Conservation (phyloP, 53 echinoderm and acorn worm species). For the Glandiceps talaboti region DNA sequence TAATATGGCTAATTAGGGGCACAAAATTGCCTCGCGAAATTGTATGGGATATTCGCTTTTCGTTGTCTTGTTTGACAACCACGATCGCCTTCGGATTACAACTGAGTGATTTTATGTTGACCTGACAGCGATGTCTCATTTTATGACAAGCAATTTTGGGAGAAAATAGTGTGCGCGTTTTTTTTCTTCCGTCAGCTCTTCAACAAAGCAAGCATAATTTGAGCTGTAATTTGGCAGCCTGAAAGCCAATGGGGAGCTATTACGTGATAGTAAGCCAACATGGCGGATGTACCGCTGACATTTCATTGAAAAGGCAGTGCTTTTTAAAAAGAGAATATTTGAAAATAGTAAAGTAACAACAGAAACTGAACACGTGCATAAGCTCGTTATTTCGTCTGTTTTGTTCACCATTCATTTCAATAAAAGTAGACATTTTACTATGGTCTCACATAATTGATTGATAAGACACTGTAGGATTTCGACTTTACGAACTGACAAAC, state of each 20-base stretch:
- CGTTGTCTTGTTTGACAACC: not conserved
- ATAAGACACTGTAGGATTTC: too few relatives aligned
- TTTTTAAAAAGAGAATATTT: too few relatives aligned
- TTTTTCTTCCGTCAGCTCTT: not conserved
- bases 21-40: not conserved
- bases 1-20: not conserved
- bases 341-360: too few relatives aligned
- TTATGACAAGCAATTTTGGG: not conserved
- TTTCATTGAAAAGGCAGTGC: too few relatives aligned
- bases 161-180: not conserved
- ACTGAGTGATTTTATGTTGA: not conserved
- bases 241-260: not conserved
- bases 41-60: not conserved
- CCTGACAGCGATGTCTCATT: not conserved
- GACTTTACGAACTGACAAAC: too few relatives aligned
- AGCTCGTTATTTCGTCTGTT: too few relatives aligned
- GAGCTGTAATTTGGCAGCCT: not conserved
- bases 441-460: too few relatives aligned
- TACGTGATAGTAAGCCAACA: not conserved
- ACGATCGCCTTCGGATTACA: not conserved
- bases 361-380: too few relatives aligned
- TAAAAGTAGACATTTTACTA: too few relatives aligned
- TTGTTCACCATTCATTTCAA: too few relatives aligned
- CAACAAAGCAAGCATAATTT: not conserved
- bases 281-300: not conserved